Percentiles rank a stretch among this genome's conserved stretches.
These are phyloP conservation scores for Rhingia rostrata DNA, from an alignment of 2,888 invertebrate genomes.

Conservation along the genomic window DNA sequence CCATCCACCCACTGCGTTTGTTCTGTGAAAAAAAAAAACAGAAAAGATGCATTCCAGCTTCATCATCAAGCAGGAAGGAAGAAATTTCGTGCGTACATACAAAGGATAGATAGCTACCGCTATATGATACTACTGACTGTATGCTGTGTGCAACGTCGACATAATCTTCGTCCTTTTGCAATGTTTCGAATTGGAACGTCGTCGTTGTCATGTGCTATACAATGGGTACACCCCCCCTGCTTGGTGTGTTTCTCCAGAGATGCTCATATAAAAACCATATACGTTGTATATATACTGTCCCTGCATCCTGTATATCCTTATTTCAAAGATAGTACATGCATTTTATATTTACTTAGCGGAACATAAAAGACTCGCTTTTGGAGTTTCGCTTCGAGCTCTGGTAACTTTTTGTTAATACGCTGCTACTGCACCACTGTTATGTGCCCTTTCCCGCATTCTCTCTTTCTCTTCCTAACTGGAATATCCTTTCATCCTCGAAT, in stretches of 20 bases:
- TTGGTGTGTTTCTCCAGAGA: neutral
- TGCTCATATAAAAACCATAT: neutral
- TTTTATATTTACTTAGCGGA: conserved; percentile 69
- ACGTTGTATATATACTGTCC: neutral
- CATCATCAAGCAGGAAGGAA: conserved; percentile 68
- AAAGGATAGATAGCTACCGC: conserved; percentile 30
- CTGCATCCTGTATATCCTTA: conserved; percentile 50
- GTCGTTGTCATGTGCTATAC: conserved; percentile 38
- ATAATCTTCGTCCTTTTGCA: conserved; percentile 34
- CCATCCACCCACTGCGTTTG: conserved; percentile 9
- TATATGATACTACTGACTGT: neutral
- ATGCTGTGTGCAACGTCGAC: conserved; percentile 10
- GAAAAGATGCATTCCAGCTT: conserved; percentile 45
- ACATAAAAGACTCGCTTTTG: conserved; percentile 53
- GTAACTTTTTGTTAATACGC: conserved; percentile 62
- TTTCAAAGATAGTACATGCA: conserved; percentile 63
- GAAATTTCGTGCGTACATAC: conserved; percentile 70
- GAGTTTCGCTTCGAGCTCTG: conserved; percentile 54
- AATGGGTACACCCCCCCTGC: conserved; percentile 18
- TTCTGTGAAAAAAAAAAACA: neutral
- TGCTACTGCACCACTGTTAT: conserved; percentile 23
- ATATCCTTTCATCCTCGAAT: conserved; percentile 69
- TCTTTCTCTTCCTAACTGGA: conserved; percentile 11
- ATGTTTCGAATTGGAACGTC: conserved; percentile 60
- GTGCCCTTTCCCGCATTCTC: neutral